These are phyloP conservation scores for Hesperia comma DNA, from an alignment of 2,888 invertebrate genomes.

Conservation along the genomic window DNA sequence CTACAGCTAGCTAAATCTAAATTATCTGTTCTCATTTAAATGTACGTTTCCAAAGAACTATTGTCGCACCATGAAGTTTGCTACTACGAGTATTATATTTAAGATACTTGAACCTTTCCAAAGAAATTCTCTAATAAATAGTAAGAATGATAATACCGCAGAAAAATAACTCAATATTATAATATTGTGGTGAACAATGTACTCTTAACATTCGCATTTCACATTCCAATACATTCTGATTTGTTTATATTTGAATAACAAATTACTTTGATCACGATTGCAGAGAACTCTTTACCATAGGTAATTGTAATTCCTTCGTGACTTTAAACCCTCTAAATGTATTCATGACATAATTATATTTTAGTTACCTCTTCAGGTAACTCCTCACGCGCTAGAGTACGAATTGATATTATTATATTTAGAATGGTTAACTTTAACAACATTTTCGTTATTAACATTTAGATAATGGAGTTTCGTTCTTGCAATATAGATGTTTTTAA, in stretches of 20 bases:
- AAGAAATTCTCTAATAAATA: no score
- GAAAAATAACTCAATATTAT: neutral
- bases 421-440: neutral
- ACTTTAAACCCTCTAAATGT: constrained; percentile 23
- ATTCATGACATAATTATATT: constrained; percentile 27
- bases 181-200: neutral
- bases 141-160: no score
- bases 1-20: no score
- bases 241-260: constrained; percentile 28
- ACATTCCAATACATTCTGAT: constrained; percentile 25
- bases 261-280: constrained; percentile 29
- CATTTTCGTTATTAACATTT: neutral
- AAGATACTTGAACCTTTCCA: no score
- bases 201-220: constrained; percentile 11
- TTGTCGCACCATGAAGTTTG: no score
- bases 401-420: neutral
- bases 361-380: neutral
- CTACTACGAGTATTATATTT: no score
- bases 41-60: no score
- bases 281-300: constrained; percentile 32
- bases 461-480: no score
- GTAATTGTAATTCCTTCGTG: constrained; percentile 35
- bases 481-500: no score
- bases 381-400: neutral
- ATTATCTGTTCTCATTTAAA: no score